Conservation (phyloP, 2,888 invertebrate species). For the Mesodorylaimus sp. region DNA sequence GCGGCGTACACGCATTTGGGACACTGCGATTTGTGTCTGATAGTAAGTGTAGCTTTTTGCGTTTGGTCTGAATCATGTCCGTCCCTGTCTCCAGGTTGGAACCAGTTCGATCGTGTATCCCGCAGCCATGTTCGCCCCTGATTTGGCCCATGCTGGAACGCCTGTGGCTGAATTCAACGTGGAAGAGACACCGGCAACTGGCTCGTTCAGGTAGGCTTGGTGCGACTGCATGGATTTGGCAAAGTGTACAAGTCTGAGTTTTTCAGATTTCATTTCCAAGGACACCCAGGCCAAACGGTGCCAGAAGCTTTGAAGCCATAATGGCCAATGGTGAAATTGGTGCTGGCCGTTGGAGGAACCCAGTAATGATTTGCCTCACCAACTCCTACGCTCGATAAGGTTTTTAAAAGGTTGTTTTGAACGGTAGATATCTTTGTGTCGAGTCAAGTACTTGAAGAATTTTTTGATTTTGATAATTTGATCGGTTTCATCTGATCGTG, state of each 20-base stretch:
- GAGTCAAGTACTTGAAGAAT: too few species aligned
- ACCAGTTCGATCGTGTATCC: slow-evolving; percentile 72
- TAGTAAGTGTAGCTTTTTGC: background rate
- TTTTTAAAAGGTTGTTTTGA: too few species aligned
- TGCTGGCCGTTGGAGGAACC: too few species aligned
- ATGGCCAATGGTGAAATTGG: too few species aligned
- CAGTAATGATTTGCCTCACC: too few species aligned
- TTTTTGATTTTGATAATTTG: too few species aligned
- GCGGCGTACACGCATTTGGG: slow-evolving; percentile 46
- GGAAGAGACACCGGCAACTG: slow-evolving; percentile 29
- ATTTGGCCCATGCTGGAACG: slow-evolving; percentile 50
- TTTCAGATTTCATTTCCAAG: slow-evolving; percentile 10
- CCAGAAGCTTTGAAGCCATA: too few species aligned
- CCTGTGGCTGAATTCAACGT: slow-evolving; percentile 56
- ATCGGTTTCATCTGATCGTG: too few species aligned
- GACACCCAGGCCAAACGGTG: slow-evolving; percentile 1
- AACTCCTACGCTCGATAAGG: too few species aligned
- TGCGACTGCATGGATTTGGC: too few species aligned
- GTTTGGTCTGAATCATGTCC: background rate
- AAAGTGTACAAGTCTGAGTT: too few species aligned
- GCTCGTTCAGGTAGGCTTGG: slow-evolving; percentile 7
- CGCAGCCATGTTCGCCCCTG: slow-evolving; percentile 65
- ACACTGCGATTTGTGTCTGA: slow-evolving; percentile 53
- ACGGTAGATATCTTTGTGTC: too few species aligned
- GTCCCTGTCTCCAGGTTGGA: slow-evolving; percentile 40